A percentile compares a stretch with the other conserved stretches of the same genome.
Conservation (phyloP, 2,797 vertebrate genomes). For the Spinus pinus region DNA sequence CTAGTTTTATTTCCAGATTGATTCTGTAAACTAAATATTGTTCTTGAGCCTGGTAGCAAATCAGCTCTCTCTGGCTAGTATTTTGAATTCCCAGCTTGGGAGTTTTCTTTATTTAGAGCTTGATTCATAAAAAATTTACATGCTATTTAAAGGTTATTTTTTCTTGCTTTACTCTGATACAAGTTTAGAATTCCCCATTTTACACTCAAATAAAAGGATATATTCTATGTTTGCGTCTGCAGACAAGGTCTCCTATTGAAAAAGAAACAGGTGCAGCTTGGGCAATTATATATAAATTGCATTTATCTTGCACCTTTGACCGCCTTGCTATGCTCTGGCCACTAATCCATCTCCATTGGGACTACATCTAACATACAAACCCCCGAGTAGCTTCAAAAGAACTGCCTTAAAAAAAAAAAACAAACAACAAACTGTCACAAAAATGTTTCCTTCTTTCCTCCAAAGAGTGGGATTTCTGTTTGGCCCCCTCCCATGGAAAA, state of each 20-base stretch:
- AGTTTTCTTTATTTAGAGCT: constrained; percentile 70
- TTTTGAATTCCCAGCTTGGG: constrained; percentile 66
- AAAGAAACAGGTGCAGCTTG: constrained; percentile 61
- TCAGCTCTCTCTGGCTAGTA: constrained; percentile 54
- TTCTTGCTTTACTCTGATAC: constrained; percentile 51
- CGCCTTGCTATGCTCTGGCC: constrained; percentile 21
- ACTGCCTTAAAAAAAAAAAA: constrained; percentile 28
- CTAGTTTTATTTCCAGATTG: constrained; percentile 69
- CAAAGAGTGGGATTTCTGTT: neutral
- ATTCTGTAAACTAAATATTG: constrained; percentile 72
- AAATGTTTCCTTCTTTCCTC: constrained; percentile 38
- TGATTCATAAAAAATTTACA: constrained; percentile 73
- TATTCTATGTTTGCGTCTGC: constrained; percentile 18
- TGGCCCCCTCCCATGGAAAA: neutral
- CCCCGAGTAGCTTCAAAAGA: constrained; percentile 46
- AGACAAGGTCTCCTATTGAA: constrained; percentile 42
- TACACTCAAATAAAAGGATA: constrained; percentile 49
- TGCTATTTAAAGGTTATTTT: constrained; percentile 66
- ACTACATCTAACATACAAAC: constrained; percentile 56
- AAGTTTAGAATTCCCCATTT: constrained; percentile 58
- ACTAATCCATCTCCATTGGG: constrained; percentile 52
- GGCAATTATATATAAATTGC: constrained; percentile 65
- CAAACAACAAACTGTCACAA: neutral
- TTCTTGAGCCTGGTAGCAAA: constrained; percentile 66
- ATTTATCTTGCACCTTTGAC: constrained; percentile 69